These are phyloP conservation scores for Anisognathus igniventris DNA, from an alignment of 2,797 vertebrate genomes.

Conservation along the genomic window DNA sequence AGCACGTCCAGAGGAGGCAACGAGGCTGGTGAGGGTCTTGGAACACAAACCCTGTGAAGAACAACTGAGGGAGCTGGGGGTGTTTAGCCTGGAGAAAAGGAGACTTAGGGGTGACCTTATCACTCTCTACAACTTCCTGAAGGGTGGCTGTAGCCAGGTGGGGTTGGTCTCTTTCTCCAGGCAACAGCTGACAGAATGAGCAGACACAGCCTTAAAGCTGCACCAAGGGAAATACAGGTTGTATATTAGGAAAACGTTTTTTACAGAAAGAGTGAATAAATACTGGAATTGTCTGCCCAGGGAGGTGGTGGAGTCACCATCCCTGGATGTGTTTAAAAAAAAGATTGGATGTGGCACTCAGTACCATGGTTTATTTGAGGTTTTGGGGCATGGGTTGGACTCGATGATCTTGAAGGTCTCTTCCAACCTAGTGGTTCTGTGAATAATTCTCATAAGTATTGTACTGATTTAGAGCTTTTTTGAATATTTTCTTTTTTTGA, in stretches of 20 bases:
- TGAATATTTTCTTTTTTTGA: not conserved
- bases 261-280: not conserved
- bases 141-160: rapidly evolving
- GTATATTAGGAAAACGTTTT: not conserved
- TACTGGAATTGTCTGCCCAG: not conserved
- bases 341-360: rapidly evolving
- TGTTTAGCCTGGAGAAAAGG: not conserved
- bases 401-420: not conserved
- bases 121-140: not conserved
- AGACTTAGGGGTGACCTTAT: not conserved
- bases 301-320: not conserved
- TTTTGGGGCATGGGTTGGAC: not conserved
- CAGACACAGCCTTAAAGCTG: not conserved
- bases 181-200: rapidly evolving
- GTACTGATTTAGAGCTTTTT: not conserved
- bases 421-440: not conserved
- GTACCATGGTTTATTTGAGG: not conserved
- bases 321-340: not conserved
- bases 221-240: not conserved
- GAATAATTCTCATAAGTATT: not conserved
- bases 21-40: not conserved
- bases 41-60: not conserved
- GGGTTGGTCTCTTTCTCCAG: not conserved
- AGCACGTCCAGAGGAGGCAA: rapidly evolving
- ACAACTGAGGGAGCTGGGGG: rapidly evolving